Percentiles rank a stretch among this genome's conserved stretches.
Conservation (phyloP, 1,140 invertebrate species). For the Zaprionus lachaisei region DNA sequence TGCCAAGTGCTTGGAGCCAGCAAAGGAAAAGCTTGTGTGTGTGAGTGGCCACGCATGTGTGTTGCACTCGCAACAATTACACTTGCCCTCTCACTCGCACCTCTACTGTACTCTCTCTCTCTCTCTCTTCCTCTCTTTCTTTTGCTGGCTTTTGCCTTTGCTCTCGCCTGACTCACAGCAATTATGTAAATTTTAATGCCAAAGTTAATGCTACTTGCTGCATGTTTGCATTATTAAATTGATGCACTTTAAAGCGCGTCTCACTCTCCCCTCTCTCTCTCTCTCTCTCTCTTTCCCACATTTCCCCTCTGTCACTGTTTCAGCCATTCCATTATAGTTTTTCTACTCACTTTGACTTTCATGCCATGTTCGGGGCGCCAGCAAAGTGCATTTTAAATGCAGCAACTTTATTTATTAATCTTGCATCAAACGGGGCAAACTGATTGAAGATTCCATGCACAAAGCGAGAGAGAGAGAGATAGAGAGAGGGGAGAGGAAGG, state of each 20-base stretch:
- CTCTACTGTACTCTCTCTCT: background rate
- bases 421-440: conserved; percentile 47
- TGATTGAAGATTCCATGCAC: conserved; percentile 5
- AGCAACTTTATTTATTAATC: conserved; percentile 66
- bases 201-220: conserved; percentile 76
- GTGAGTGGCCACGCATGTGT: conserved; percentile 37
- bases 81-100: background rate
- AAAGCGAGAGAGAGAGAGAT: background rate
- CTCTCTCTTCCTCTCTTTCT: background rate
- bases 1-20: conserved; percentile 71
- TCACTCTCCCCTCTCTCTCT: background rate
- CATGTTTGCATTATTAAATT: conserved; percentile 78
- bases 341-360: background rate
- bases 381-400: conserved; percentile 80
- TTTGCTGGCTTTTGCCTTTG: conserved; percentile 1
- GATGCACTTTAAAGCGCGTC: conserved; percentile 67
- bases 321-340: background rate
- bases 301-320: conserved; percentile 21
- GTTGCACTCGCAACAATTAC: conserved; percentile 35
- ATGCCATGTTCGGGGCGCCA: conserved; percentile 13
- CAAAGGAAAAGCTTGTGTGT: conserved; percentile 26
- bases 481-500: background rate
- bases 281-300: background rate
- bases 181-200: conserved; percentile 75
- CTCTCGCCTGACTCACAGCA: conserved; percentile 58